These are phyloP conservation scores for Peromyscus nudipes DNA, from an alignment of 2,797 vertebrate genomes.

Conservation along the genomic window DNA sequence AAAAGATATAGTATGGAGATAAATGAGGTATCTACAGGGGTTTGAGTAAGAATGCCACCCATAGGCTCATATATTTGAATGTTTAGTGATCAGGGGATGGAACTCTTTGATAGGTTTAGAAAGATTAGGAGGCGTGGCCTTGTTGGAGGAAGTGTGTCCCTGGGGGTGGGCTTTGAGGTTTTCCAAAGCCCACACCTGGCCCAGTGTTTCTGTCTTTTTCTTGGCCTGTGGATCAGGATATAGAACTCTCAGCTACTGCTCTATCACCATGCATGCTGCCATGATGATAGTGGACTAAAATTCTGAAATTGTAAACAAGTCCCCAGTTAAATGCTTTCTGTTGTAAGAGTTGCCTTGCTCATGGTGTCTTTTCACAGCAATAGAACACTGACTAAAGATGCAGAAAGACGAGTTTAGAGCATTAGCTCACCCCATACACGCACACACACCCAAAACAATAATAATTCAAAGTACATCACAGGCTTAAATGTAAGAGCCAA, in stretches of 20 bases:
- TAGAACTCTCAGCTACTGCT: background rate
- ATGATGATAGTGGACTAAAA: background rate
- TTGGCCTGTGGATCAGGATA: background rate
- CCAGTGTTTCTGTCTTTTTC: background rate
- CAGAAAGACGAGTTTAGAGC: slow-evolving; percentile 34
- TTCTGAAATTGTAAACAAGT: background rate
- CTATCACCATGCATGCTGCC: background rate
- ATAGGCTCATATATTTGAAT: background rate
- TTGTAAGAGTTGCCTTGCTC: background rate
- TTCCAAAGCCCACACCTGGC: background rate
- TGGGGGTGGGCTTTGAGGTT: background rate
- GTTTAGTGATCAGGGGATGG: background rate
- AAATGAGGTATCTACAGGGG: background rate
- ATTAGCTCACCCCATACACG: background rate
- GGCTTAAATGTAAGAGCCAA: slow-evolving; percentile 21
- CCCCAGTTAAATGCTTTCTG: background rate
- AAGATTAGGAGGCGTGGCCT: background rate
- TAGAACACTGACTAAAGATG: background rate
- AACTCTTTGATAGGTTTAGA: slow-evolving; percentile 2
- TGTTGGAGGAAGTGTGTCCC: background rate
- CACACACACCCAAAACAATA: background rate
- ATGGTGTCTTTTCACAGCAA: background rate
- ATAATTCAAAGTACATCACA: slow-evolving; percentile 7
- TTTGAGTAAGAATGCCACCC: background rate
- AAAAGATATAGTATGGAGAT: background rate